Conservation (phyloP, 2,113 vertebrate species). For the Cranoglanis bouderius region DNA sequence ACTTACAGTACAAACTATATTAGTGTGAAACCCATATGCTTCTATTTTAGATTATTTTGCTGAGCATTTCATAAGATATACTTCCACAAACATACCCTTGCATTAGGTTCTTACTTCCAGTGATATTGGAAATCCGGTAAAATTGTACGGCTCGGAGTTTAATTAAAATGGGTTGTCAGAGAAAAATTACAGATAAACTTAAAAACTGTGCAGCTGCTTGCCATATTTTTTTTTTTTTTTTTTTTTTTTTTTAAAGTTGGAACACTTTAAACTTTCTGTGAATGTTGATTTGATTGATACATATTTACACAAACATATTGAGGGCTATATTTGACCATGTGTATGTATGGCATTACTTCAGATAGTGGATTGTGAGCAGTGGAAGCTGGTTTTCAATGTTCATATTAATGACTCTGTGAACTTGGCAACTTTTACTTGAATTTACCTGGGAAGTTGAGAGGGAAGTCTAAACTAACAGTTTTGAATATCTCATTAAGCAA, state of each 20-base stretch:
- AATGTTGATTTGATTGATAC: slow-evolving; percentile 20
- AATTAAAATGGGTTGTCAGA: neutral
- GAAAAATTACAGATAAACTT: neutral
- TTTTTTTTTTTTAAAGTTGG: neutral
- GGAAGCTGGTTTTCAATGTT: neutral
- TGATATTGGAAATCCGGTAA: neutral
- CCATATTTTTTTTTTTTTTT: neutral
- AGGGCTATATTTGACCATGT: slow-evolving; percentile 48
- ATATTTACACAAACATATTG: slow-evolving; percentile 25
- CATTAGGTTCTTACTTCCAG: neutral
- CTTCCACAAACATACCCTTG: neutral
- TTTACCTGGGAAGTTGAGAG: neutral
- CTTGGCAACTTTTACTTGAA: neutral
- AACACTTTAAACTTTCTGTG: neutral
- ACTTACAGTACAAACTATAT: neutral
- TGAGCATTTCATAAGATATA: neutral
- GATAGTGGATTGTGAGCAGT: neutral
- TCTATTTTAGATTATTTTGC: neutral
- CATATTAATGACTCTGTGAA: neutral
- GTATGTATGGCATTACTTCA: slow-evolving; percentile 14
- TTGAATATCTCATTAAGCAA: slow-evolving; percentile 9
- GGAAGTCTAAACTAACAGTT: neutral
- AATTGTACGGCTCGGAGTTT: neutral
- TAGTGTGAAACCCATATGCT: neutral
- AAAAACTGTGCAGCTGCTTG: neutral